phyloP scores from a whole-genome alignment of 2,888 invertebrate genomes.

The Limnephilus auricula region DNA sequence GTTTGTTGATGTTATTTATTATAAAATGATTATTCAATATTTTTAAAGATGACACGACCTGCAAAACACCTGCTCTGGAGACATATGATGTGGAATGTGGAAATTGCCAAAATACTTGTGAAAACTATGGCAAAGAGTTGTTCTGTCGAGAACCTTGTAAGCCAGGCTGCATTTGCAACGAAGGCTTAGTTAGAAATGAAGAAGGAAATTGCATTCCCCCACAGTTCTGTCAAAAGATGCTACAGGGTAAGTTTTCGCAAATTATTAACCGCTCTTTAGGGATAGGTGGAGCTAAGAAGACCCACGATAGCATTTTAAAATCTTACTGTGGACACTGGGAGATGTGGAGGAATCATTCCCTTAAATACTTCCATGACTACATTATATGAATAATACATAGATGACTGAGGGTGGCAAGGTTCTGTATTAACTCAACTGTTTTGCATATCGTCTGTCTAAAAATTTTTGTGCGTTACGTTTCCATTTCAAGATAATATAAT shows the following conservation, averaged over 20 bases:
- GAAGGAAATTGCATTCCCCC: constrained; percentile 55
- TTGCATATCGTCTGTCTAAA: too few relatives aligned
- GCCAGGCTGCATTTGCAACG: constrained; percentile 60
- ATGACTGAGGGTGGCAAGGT: too few relatives aligned
- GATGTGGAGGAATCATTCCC: not conserved
- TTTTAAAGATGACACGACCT: not conserved
- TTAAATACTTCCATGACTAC: not conserved
- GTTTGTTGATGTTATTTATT: not conserved
- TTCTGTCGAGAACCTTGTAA: constrained; percentile 35
- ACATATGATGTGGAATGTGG: constrained; percentile 54
- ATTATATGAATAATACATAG: too few relatives aligned
- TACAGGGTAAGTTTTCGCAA: constrained; percentile 34
- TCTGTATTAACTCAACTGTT: too few relatives aligned
- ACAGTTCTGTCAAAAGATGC: constrained; percentile 48
- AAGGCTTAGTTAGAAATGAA: constrained; percentile 63
- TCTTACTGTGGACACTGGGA: not conserved
- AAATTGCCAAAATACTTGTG: constrained; percentile 59
- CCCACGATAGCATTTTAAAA: not conserved
- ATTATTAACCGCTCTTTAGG: not conserved
- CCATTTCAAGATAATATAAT: too few relatives aligned
- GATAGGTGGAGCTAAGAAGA: not conserved
- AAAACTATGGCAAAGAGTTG: constrained; percentile 52
- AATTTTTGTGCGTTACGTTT: too few relatives aligned
- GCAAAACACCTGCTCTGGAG: constrained; percentile 40
- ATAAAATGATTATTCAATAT: not conserved